Base-by-base conservation (phyloP, 2,797 vertebrate species). In the Chloroceryle inda region DNA sequence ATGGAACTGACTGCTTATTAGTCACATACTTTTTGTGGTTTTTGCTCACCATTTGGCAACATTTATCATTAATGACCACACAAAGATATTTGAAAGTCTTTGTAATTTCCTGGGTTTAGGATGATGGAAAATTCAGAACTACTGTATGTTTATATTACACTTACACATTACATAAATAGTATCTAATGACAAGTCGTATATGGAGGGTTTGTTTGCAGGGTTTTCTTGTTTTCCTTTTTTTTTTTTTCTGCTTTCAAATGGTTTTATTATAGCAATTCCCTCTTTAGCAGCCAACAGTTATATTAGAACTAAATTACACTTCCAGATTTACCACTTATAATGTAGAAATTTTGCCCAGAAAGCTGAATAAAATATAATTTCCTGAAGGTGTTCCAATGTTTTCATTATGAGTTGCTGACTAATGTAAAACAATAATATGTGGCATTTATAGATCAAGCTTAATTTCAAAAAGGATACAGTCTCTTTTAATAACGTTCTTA, bases 391-490 rank as follows among this genome's bases (percentile, higher is more conserved):
- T 94, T 90, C 16, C 47, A 69, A 9, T 80, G 63, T 81, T 64
- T 96, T 52, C 61, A 26, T 91, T 90, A 40, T 55, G 72, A 87
- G 42, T 84, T 95, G 40, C 63, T 83, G 56, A 83, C n/a, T 64
- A 52, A 16, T 16, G 9, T 86, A 56, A 94, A 85, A 69, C 37
- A 68, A 42, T 27, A 42, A 63, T 27, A 68, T 8, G 20, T 68
- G 56, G 7, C 47, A 71, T 50, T 74, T 95, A 37, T 40, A 67
- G 61, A 85, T 31, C 22, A 85, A 73, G 9, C 17, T 11, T 75
- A 23, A 15, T 88, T 94, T 87, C 79, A 27, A 22, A 94, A 92
- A 76, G 18, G 38, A 78, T 42, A 13, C 37, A 68, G 10, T 59
- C 26, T 83, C 16, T 31, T 73, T 91, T 79, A 73, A 29, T 29